phyloP scores from a whole-genome alignment of 2,888 invertebrate species.

The Choreutis nemorana region DNA sequence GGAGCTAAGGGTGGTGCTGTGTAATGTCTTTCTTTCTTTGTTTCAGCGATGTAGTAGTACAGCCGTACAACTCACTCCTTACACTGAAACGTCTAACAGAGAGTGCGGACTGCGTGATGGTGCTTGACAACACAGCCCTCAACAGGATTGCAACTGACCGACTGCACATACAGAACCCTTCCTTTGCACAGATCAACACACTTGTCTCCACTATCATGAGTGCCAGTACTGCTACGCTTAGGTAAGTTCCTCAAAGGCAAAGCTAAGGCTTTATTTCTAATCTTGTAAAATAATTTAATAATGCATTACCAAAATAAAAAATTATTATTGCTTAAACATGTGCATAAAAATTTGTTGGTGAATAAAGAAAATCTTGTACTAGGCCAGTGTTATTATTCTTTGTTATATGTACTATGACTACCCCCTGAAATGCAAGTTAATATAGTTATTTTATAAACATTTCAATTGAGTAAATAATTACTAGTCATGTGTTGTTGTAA shows the following conservation, averaged over 20 bases:
- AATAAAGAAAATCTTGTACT: no score
- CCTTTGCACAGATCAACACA: constrained; percentile 96
- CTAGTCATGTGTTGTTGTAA: not conserved
- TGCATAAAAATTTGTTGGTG: no score
- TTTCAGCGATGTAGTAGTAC: constrained; percentile 91
- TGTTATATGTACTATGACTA: no score
- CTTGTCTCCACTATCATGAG: constrained; percentile 99
- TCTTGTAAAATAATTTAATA: not conserved
- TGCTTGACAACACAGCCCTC: constrained; percentile 96
- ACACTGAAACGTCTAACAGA: constrained; percentile 94
- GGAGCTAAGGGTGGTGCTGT: no score
- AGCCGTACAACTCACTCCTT: constrained; percentile 95
- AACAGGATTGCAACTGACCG: constrained; percentile 94
- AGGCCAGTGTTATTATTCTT: no score
- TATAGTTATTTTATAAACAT: no score
- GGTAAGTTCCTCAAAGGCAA: constrained; percentile 44
- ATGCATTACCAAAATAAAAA: no score
- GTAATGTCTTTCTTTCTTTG: constrained; percentile 1
- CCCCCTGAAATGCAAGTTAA: no score
- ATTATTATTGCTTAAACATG: no score
- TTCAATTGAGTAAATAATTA: not conserved
- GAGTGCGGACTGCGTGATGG: constrained; percentile 96
- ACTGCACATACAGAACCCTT: constrained; percentile 94
- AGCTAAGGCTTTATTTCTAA: not conserved
- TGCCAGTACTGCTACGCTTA: constrained; percentile 93